Evolutionary conservation across 2,888 invertebrate species (phyloP).

Genomic region (Herminia tarsipennalis): DNA sequence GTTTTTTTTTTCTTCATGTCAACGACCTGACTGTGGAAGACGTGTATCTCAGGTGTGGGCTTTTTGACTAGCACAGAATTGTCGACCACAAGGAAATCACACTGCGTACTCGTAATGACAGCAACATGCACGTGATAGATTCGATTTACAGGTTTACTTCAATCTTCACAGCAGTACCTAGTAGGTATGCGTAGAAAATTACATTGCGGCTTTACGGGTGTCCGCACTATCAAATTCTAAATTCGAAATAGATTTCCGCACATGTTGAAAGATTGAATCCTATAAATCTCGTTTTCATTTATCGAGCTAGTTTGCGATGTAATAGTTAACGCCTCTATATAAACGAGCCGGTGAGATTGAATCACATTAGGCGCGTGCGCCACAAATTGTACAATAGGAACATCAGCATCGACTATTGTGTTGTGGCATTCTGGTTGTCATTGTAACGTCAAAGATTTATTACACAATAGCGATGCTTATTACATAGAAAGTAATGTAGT

Average conservation of each 20-base stretch:
- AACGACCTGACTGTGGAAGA: background rate
- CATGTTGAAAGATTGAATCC: conserved; percentile 18
- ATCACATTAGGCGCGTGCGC: conserved; percentile 43
- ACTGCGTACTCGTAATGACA: conserved; percentile 69
- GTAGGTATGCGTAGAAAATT: conserved; percentile 71
- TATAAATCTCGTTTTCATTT: conserved; percentile 54
- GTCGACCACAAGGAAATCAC: conserved; percentile 74
- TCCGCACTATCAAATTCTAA: conserved; percentile 56
- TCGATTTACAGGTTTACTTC: conserved; percentile 80
- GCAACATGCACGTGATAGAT: conserved; percentile 77
- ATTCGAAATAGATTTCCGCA: conserved; percentile 30
- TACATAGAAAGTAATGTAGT: background rate
- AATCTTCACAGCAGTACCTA: conserved; percentile 71
- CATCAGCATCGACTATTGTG: conserved; percentile 37
- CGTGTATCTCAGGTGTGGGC: conserved; percentile 16
- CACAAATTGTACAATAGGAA: conserved; percentile 42
- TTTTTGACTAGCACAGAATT: conserved; percentile 44
- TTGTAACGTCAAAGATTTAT: conserved; percentile 27
- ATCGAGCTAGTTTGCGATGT: conserved; percentile 44
- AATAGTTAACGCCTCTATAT: conserved; percentile 48
- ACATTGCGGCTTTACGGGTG: conserved; percentile 74
- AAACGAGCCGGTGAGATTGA: conserved; percentile 35
- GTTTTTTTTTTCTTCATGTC: conserved; percentile 8
- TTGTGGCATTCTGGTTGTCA: conserved; percentile 38
- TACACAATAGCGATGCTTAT: conserved; percentile 18